Base-by-base conservation (phyloP, 2,888 invertebrate species). In the Drosophila mulleri region DNA sequence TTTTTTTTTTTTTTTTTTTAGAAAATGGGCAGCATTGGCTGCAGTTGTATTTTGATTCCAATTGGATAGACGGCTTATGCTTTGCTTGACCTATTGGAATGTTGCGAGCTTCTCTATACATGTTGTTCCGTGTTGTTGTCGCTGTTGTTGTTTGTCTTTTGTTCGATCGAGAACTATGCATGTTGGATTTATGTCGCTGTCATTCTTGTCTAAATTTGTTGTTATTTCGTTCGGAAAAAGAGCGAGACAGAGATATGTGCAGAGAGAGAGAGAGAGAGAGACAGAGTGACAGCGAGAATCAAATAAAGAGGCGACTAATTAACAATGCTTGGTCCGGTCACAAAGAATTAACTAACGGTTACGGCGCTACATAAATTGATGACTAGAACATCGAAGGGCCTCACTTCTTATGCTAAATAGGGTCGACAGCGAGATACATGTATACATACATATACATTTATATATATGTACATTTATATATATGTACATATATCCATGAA, bases 21-120 rank as follows among this genome's bases (percentile, higher is more conserved):
- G 77, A 65, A 80, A 61, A 69, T 56, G 77, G 72, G 70, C 61
- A 45, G 59, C 39, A 56, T n/a, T 50, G 57, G 45, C 59, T 78
- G 80, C 70, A 79, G 45, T 71, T 78, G 80, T 58, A 72, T 48
- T 29, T 29, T 29, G n/a, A 48, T 65, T 60, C 52, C 64, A 62
- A 59, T 73, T 60, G 67, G 71, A 69, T 58, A 62, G 71, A 73
- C 75, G 72, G 82, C 88, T 83, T 83, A 82, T 71, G 85, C 78
- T 77, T 80, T 80, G 81, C 48, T 69, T 69, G 67, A 78, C 64
- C 64, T 61, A 76, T 65, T 47, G 75, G 75, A 76, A 76, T 76
- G 68, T 53, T 63, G 42, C 52, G 29, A 50, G 45, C 8, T 59
- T 62, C 35, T 44, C 47, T 66, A n/a, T 45, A 35, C 29, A 18